Conservation (phyloP, 2,113 vertebrate genomes). For the Syngnathus floridae region DNA sequence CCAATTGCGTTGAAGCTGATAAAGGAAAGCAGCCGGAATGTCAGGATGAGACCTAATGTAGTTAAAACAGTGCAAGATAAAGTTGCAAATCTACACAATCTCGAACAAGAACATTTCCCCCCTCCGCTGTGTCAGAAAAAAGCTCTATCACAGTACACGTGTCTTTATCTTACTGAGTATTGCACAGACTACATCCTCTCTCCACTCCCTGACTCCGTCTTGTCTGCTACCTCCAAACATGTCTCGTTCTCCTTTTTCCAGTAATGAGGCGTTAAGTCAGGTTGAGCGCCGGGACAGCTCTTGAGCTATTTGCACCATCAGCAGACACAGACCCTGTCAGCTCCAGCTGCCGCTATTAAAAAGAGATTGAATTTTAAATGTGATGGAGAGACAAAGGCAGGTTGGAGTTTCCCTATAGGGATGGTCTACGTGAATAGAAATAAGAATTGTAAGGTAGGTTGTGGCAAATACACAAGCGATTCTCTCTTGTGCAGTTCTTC, state of each 20-base stretch:
- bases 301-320: constrained; percentile 54
- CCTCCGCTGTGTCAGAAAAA: not conserved
- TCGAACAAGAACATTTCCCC: constrained; percentile 14
- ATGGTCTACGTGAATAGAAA: constrained; percentile 28
- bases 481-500: constrained; percentile 11
- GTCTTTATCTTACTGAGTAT: constrained; percentile 12
- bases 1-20: constrained; percentile 68
- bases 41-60: not conserved
- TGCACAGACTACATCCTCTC: constrained; percentile 18
- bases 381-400: constrained; percentile 36
- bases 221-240: not conserved
- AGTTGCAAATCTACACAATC: not conserved
- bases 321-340: constrained; percentile 55
- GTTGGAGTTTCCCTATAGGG: constrained; percentile 23
- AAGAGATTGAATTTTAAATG: constrained; percentile 66
- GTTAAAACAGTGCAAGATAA: not conserved
- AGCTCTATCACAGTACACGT: constrained; percentile 10
- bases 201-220: constrained; percentile 2
- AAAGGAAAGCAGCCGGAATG: not conserved
- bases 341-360: constrained; percentile 71
- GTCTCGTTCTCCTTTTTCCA: constrained; percentile 14
- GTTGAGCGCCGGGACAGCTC: constrained; percentile 41
- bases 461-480: constrained; percentile 16
- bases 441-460: constrained; percentile 31
- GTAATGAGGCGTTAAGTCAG: constrained; percentile 51